Percentiles rank a stretch among this genome's conserved stretches.
Evolutionary conservation across 2,888 invertebrate species (phyloP).

Genomic region (Bursaphelenchus okinawaensis): DNA sequence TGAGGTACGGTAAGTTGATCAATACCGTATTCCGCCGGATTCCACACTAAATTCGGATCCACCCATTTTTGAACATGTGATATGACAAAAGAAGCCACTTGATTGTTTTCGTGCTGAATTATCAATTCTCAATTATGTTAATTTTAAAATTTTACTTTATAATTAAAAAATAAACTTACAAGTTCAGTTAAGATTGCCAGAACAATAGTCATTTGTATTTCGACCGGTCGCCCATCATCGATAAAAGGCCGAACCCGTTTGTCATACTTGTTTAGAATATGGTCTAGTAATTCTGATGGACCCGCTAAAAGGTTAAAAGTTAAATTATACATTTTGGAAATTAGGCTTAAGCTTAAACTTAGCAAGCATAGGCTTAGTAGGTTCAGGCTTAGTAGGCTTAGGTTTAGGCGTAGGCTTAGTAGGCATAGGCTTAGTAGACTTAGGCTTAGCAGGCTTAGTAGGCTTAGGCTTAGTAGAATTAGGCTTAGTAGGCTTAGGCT

Average conservation of each 20-base stretch:
- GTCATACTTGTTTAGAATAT: conserved; percentile 44
- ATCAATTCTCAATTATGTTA: not conserved
- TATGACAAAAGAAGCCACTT: conserved; percentile 48
- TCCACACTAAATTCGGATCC: conserved; percentile 42
- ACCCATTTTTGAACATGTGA: conserved; percentile 37
- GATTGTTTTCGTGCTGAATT: conserved; percentile 46
- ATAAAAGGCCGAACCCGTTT: conserved; percentile 45
- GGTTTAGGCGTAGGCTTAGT: too few relatives aligned
- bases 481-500: too few relatives aligned
- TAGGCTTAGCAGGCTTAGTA: too few relatives aligned
- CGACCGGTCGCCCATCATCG: conserved; percentile 41
- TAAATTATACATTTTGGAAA: too few relatives aligned
- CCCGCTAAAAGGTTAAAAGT: conserved; percentile 23
- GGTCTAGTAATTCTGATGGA: conserved; percentile 31
- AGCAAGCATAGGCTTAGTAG: too few relatives aligned
- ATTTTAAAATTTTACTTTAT: conserved; percentile 9
- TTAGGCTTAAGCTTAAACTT: too few relatives aligned
- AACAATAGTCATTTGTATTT: conserved; percentile 50
- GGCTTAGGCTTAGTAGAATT: too few relatives aligned
- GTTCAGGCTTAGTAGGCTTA: too few relatives aligned
- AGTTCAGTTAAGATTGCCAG: conserved; percentile 50
- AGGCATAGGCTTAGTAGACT: too few relatives aligned
- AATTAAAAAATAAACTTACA: conserved; percentile 18
- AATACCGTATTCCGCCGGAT: conserved; percentile 27
- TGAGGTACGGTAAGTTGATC: conserved; percentile 43